Evolutionary conservation across 1,140 invertebrate genomes (phyloP).

Genomic region (Calephelis nemesis): DNA sequence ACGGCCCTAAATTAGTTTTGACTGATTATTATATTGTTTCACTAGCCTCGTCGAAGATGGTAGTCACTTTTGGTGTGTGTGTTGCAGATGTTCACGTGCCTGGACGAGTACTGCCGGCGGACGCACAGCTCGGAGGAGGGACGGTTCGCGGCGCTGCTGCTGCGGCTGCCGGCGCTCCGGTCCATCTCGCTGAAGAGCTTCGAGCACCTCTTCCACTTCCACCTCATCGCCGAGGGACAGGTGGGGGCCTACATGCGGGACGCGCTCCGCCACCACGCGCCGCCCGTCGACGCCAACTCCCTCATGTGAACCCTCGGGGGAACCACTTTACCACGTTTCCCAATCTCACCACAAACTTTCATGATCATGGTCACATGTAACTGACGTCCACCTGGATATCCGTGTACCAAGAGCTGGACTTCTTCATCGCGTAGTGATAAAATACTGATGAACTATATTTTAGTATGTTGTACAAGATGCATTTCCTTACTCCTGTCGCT

Average conservation of each 20-base stretch:
- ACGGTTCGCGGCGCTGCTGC: conserved; percentile 94
- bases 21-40: too few species aligned
- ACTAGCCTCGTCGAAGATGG: too few species aligned
- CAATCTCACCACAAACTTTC: too few species aligned
- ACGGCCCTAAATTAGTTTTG: too few species aligned
- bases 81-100: conserved; percentile 87
- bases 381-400: too few species aligned
- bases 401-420: too few species aligned
- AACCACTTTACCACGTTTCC: too few species aligned
- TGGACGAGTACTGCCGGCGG: conserved; percentile 95
- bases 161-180: conserved; percentile 95
- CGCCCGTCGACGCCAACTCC: conserved; percentile 58
- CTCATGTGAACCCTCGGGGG: conserved; percentile 41
- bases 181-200: conserved; percentile 97
- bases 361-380: too few species aligned
- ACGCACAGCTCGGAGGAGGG: conserved; percentile 94
- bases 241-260: conserved; percentile 86
- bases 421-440: too few species aligned
- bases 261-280: conserved; percentile 82
- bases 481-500: too few species aligned
- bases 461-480: too few species aligned
- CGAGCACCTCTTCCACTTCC: conserved; percentile 97
- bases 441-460: too few species aligned
- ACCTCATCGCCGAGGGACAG: conserved; percentile 89
- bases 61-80: not conserved